phyloP scores from a whole-genome alignment of 2,113 vertebrate species.

The Callocephalon fimbriatum region DNA sequence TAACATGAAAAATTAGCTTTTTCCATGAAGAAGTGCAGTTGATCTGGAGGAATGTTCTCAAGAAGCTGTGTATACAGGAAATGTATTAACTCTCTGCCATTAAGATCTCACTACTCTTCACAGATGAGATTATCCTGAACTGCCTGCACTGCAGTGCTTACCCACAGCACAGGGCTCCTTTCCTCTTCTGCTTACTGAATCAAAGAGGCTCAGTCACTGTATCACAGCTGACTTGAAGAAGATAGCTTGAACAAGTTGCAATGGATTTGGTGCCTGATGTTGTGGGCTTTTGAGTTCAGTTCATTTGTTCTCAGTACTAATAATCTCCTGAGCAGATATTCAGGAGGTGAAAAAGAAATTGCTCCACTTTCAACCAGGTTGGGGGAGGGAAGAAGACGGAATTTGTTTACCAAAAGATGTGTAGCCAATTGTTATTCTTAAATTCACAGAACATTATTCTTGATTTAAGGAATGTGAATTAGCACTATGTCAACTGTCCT shows the following conservation, averaged over 20 bases:
- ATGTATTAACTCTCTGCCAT: background rate
- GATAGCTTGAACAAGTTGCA: background rate
- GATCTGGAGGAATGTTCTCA: background rate
- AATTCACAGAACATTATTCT: background rate
- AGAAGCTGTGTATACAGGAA: background rate
- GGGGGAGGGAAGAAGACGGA: background rate
- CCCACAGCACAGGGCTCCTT: background rate
- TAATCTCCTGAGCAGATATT: background rate
- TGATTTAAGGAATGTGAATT: background rate
- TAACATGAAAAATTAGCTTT: background rate
- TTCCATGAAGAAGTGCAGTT: background rate
- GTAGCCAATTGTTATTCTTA: background rate
- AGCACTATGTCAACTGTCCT: background rate
- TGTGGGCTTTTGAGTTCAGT: background rate
- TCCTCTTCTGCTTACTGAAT: background rate
- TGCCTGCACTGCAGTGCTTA: too few species aligned
- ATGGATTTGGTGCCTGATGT: background rate
- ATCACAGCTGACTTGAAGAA: background rate
- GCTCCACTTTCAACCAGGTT: background rate
- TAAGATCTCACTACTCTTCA: fast-evolving
- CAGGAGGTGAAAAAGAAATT: background rate
- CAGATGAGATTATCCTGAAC: background rate
- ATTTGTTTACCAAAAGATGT: background rate
- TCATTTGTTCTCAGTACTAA: background rate
- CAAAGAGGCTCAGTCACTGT: fast-evolving